Conservation (phyloP, 2,797 vertebrate species). For the Coccyzus lansbergi region DNA sequence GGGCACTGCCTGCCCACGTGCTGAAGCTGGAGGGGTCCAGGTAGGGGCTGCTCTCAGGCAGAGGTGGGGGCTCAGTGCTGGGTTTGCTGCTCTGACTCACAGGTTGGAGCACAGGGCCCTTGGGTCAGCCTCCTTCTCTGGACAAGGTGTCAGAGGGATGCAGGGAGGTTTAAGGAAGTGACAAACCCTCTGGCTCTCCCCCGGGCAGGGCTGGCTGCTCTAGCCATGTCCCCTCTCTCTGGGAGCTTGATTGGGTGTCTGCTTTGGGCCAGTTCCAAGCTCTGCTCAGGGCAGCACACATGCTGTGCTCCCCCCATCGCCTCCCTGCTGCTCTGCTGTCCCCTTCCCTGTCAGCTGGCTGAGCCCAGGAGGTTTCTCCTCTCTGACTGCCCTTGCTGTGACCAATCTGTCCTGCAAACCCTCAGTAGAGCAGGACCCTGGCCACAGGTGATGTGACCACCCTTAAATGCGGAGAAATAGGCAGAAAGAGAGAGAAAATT, state of each 20-base stretch:
- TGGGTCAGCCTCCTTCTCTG: fast-evolving
- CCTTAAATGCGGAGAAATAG: not conserved
- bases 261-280: not conserved
- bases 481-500: not conserved
- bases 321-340: fast-evolving
- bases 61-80: not conserved
- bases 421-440: not conserved
- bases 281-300: no score
- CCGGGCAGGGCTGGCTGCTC: not conserved
- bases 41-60: not conserved
- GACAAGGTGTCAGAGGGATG: not conserved
- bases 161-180: not conserved
- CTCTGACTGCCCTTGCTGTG: not conserved
- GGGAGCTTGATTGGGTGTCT: fast-evolving
- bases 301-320: not conserved
- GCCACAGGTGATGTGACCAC: fast-evolving
- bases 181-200: not conserved
- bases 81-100: not conserved
- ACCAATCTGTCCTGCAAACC: not conserved
- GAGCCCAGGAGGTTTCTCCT: not conserved
- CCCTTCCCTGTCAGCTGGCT: not conserved
- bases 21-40: fast-evolving
- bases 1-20: not conserved
- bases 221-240: not conserved
- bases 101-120: not conserved